Evolutionary conservation across 2,797 vertebrate genomes (phyloP).

Genomic region (Aulostomus chinensis): DNA sequence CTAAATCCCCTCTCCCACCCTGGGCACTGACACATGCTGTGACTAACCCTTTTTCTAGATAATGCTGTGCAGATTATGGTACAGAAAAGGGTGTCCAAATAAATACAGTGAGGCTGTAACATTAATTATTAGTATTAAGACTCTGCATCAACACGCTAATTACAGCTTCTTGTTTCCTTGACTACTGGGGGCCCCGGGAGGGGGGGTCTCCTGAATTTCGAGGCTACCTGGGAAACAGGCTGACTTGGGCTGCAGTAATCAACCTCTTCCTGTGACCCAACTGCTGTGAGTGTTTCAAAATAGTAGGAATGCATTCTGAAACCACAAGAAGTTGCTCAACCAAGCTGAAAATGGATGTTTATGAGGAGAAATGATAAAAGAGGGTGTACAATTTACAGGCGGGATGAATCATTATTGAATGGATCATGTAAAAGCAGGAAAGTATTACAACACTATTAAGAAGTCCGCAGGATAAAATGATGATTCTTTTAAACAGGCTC

Average conservation of each 20-base stretch:
- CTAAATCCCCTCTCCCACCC: slow-evolving; percentile 60
- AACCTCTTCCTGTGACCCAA: slow-evolving; percentile 64
- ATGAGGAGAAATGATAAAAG: slow-evolving; percentile 33
- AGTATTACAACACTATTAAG: slow-evolving; percentile 11
- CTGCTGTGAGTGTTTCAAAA: slow-evolving; percentile 44
- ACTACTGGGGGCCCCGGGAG: slow-evolving; percentile 31
- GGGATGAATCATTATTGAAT: no score
- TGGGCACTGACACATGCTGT: slow-evolving; percentile 64
- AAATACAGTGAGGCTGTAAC: slow-evolving; percentile 37
- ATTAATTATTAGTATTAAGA: slow-evolving; percentile 34
- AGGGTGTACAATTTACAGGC: slow-evolving; percentile 25
- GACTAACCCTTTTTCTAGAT: slow-evolving; percentile 63
- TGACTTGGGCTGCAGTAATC: slow-evolving; percentile 57
- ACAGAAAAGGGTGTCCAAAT: slow-evolving; percentile 54
- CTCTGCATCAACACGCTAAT: slow-evolving; percentile 37
- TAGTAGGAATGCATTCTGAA: slow-evolving; percentile 54
- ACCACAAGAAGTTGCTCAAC: slow-evolving; percentile 39
- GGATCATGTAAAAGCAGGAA: slow-evolving; percentile 24
- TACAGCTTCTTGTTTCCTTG: slow-evolving; percentile 36
- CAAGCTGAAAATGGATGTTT: slow-evolving; percentile 50
- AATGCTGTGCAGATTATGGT: slow-evolving; percentile 53
- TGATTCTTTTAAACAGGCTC: not conserved
- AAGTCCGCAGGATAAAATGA: slow-evolving; percentile 8
- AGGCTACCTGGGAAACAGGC: slow-evolving; percentile 37
- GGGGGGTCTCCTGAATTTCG: slow-evolving; percentile 52